A percentile compares a stretch with the other conserved stretches of the same genome.
These are phyloP conservation scores for Malthinus flaveolus DNA, from an alignment of 2,888 invertebrate species.

Conservation along the genomic window DNA sequence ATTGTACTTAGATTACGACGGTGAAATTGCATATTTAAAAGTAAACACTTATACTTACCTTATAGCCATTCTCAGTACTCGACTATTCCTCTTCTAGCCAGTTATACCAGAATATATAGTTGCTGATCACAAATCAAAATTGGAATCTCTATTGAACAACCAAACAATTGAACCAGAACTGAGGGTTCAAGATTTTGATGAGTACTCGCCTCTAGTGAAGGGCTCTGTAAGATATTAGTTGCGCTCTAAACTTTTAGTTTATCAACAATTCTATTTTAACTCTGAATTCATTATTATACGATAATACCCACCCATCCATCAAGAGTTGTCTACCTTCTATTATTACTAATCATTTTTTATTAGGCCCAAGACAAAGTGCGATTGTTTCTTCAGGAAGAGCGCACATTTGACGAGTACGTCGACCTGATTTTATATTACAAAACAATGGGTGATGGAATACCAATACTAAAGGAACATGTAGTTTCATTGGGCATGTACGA, in stretches of 20 bases:
- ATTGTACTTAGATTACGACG: slow-evolving; percentile 68
- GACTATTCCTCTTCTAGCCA: slow-evolving; percentile 60
- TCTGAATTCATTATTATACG: too few relatives aligned
- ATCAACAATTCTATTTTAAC: background rate
- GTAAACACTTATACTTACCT: slow-evolving; percentile 29
- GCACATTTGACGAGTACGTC: slow-evolving; percentile 67
- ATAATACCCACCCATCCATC: too few relatives aligned
- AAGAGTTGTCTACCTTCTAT: too few relatives aligned
- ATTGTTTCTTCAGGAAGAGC: slow-evolving; percentile 67
- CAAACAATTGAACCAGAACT: slow-evolving; percentile 75
- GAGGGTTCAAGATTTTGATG: slow-evolving; percentile 78
- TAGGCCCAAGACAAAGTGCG: slow-evolving; percentile 67
- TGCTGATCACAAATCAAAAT: slow-evolving; percentile 62
- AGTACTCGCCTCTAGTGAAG: slow-evolving; percentile 75
- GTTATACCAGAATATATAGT: slow-evolving; percentile 73
- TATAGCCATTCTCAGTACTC: too few relatives aligned
- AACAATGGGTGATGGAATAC: slow-evolving; percentile 64
- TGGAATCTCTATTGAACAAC: slow-evolving; percentile 68
- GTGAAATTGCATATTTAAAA: slow-evolving; percentile 43
- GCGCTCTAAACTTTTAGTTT: background rate
- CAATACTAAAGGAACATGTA: slow-evolving; percentile 63
- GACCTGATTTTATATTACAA: slow-evolving; percentile 65
- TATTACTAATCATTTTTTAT: too few relatives aligned
- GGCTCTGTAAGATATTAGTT: slow-evolving; percentile 60
- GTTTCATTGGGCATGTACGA: slow-evolving; percentile 83